These are phyloP conservation scores for Argyrosomus japonicus DNA, from an alignment of 2,113 vertebrate genomes.

Conservation along the genomic window DNA sequence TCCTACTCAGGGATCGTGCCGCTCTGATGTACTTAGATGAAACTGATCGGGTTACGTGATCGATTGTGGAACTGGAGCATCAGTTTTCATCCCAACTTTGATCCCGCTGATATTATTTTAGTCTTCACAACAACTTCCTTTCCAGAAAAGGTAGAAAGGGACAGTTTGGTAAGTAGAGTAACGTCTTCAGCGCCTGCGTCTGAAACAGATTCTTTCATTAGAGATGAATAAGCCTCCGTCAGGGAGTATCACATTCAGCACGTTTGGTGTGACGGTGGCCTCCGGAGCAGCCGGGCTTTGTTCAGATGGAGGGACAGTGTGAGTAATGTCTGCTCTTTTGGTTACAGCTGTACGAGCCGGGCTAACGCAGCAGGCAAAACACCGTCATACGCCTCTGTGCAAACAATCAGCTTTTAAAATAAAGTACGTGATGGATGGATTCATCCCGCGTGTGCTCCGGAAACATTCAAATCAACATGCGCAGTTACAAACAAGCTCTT, in stretches of 20 bases:
- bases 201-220: conserved; percentile 56
- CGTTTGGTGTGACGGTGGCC: conserved; percentile 1
- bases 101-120: conserved; percentile 39
- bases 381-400: not conserved
- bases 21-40: conserved; percentile 12
- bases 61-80: conserved; percentile 30
- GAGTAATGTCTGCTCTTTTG: conserved; percentile 35
- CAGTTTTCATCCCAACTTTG: conserved; percentile 23
- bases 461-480: not conserved
- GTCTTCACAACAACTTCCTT: conserved; percentile 33
- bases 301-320: conserved; percentile 17
- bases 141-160: conserved; percentile 17
- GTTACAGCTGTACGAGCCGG: not conserved
- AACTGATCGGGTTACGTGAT: conserved; percentile 18
- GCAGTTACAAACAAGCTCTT: no score
- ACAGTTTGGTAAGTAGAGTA: conserved; percentile 39
- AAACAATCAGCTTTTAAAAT: not conserved
- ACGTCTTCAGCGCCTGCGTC: conserved; percentile 10
- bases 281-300: conserved; percentile 20
- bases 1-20: conserved; percentile 14
- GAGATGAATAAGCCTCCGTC: conserved; percentile 55
- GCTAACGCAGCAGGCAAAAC: not conserved
- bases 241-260: conserved; percentile 60
- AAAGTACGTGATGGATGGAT: not conserved
- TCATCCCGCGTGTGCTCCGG: not conserved